Percentiles rank a stretch among this genome's conserved stretches.
These are phyloP conservation scores for Drosophila birchii DNA, from an alignment of 2,888 invertebrate genomes.

Conservation along the genomic window DNA sequence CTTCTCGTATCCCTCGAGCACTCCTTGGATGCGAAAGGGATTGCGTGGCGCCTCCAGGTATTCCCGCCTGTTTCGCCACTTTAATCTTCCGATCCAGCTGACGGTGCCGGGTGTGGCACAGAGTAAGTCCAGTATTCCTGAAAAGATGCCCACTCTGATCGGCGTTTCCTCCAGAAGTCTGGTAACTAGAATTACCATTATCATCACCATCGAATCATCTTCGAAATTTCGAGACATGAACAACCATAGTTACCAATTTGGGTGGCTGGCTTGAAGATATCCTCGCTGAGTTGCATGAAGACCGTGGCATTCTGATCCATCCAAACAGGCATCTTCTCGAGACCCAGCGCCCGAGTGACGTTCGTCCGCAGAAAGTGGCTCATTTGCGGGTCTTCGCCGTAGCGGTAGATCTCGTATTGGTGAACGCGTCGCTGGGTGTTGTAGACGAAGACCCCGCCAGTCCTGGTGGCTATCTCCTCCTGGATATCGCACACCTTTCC, in stretches of 20 bases:
- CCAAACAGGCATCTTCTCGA: conserved; percentile 89
- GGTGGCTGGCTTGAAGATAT: conserved; percentile 93
- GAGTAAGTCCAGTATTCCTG: conserved; percentile 93
- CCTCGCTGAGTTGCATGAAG: conserved; percentile 87
- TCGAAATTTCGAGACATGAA: background rate
- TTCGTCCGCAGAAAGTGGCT: conserved; percentile 89
- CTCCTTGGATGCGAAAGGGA: conserved; percentile 87
- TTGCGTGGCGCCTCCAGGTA: conserved; percentile 87
- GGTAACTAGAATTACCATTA: conserved; percentile 87
- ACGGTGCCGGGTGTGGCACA: conserved; percentile 92
- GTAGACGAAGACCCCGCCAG: conserved; percentile 85
- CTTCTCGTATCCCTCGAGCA: conserved; percentile 90
- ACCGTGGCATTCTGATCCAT: conserved; percentile 87
- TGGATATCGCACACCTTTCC: conserved; percentile 71
- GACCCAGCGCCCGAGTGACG: conserved; percentile 88
- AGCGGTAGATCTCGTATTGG: conserved; percentile 85
- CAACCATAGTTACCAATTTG: conserved; percentile 86
- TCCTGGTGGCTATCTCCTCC: conserved; percentile 47
- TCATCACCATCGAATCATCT: background rate
- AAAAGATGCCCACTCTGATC: conserved; percentile 89
- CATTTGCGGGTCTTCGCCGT: conserved; percentile 81
- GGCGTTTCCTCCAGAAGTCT: conserved; percentile 89
- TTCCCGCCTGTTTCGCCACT: conserved; percentile 87
- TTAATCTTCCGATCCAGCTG: conserved; percentile 90
- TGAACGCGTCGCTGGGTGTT: conserved; percentile 87